Evolutionary conservation across 35 echinoderm and acorn worm genomes (phyloP), one percentile per base, ranked within the genome.

Genomic region (Nesometra sesokonis): DNA sequence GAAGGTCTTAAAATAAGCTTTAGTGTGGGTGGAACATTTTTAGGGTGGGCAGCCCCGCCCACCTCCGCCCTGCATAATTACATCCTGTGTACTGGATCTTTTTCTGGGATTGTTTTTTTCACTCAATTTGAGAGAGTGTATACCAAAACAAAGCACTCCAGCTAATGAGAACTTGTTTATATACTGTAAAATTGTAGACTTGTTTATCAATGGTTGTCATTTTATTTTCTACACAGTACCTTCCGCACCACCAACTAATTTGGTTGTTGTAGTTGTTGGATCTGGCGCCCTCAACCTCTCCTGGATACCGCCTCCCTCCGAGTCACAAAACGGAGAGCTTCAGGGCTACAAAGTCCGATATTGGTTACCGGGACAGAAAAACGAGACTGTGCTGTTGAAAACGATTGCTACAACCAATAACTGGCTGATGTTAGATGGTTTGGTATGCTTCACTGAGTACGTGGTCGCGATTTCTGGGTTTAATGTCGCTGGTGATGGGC

Each of bases 291-390:
- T 94, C 79, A 52, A 80, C 32, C 85, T 98, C 77, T 87, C 86
- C 33, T 98, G 95, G 95, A 77, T 77, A 15, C 80, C 89, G 19
- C 95, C 92, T 7, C 81, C 95, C 33, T 80, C 17, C n/a, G 95
- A 93, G 0, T 87, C 92, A 11, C 87, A 86, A 79, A 98, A 94
- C 78, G 95, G 95, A 33, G 95, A 91, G 15, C 88, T 94, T 17
- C 95, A 98, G 57, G 95, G 95, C 32, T 98, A 94, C 85, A 98
- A 94, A 88, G 87, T 98, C 67, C 35, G 78, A 27, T 88, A 92
- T 21, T 77, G 81, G 86, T 34, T 13, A 8, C 33, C 33, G 29
- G 35, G 77, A 84, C 80, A 35, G 37, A 84, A 32, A 43, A 78
- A 57, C 33, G 79, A 82, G 1, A 77, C 3, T 30, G 37, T 80